Evolutionary conservation across 2,113 vertebrate species (phyloP).

Genomic region (Otocyon megalotis): DNA sequence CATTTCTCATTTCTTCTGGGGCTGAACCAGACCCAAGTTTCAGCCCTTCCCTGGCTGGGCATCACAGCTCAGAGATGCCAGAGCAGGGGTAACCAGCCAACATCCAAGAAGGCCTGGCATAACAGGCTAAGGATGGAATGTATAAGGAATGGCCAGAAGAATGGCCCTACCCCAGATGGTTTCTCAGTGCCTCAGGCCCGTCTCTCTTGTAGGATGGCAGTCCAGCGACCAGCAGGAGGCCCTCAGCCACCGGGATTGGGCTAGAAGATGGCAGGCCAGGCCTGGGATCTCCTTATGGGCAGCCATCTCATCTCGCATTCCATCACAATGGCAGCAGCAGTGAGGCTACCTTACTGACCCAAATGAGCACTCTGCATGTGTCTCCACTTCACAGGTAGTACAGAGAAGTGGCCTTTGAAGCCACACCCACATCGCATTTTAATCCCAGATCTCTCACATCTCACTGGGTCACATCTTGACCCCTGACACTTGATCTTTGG

Average conservation of each 20-base stretch:
- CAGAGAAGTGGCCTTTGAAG: neutral
- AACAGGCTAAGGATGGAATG: neutral
- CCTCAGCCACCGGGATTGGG: slow-evolving; percentile 83
- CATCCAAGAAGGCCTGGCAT: neutral
- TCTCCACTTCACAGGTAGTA: slow-evolving; percentile 90
- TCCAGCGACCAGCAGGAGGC: slow-evolving; percentile 87
- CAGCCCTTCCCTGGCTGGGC: neutral
- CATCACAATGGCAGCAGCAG: slow-evolving; percentile 84
- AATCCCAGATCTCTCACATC: neutral
- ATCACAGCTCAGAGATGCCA: neutral
- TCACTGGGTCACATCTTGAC: neutral
- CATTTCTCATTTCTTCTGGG: slow-evolving; percentile 19
- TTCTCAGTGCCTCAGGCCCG: slow-evolving; percentile 44
- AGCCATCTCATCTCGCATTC: slow-evolving; percentile 86
- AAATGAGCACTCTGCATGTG: slow-evolving; percentile 93
- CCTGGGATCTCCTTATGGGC: slow-evolving; percentile 90
- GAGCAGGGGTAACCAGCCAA: neutral
- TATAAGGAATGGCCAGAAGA: neutral
- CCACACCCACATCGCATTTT: neutral
- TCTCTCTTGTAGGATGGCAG: slow-evolving; percentile 90
- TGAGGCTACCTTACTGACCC: slow-evolving; percentile 88
- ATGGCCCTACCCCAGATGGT: neutral
- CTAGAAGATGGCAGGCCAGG: slow-evolving; percentile 87
- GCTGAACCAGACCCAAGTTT: neutral
- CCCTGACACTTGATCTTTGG: neutral